phyloP scores from a whole-genome alignment of 2,113 vertebrate species.

The Poicephalus meyeri region DNA sequence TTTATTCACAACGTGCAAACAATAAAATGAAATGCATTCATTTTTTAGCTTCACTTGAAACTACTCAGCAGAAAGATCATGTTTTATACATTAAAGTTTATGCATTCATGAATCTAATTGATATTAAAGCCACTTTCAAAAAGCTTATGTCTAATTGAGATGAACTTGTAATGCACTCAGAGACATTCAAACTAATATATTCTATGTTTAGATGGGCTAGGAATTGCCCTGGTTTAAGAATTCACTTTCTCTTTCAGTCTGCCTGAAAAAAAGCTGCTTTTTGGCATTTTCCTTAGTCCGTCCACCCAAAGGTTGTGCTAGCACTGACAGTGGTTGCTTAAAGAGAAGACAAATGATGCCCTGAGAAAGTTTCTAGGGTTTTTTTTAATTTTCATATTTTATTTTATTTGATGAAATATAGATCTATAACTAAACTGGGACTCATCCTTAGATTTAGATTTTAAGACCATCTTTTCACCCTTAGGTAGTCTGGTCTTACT shows the following conservation, averaged over 20 bases:
- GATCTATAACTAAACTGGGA: neutral
- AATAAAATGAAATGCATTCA: neutral
- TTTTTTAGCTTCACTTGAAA: neutral
- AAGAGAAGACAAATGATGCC: neutral
- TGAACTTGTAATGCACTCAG: neutral
- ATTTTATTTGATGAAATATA: neutral
- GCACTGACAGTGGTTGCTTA: neutral
- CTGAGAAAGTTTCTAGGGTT: neutral
- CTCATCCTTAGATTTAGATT: neutral
- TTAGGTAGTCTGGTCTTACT: neutral
- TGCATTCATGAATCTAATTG: neutral
- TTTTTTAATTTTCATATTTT: neutral
- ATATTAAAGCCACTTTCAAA: slow-evolving; percentile 8
- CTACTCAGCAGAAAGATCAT: neutral
- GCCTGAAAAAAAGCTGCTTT: neutral
- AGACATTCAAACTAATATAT: neutral
- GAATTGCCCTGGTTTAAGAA: neutral
- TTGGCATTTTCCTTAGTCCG: neutral
- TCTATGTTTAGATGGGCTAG: neutral
- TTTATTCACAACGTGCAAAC: neutral
- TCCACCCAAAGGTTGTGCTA: neutral
- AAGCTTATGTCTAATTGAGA: neutral
- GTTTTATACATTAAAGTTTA: neutral
- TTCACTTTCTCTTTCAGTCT: neutral
- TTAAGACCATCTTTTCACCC: neutral